A percentile compares a stretch with the other conserved stretches of the same genome.
Conservation (phyloP, 2,113 vertebrate species). For the Trichomycterus rosablanca region DNA sequence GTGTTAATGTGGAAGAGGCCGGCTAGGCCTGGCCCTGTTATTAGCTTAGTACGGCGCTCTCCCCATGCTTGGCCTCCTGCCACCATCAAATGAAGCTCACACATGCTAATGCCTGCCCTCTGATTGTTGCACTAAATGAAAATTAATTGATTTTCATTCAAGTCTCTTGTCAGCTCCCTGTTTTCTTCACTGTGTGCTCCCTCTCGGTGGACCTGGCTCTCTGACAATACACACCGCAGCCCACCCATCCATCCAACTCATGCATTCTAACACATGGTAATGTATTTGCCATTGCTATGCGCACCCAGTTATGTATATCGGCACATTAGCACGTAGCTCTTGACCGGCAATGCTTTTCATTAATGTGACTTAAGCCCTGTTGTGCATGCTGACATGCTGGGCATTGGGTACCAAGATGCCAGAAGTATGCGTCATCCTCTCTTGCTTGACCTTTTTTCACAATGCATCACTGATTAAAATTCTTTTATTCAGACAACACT, state of each 20-base stretch:
- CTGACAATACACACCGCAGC: conserved; percentile 54
- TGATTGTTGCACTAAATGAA: conserved; percentile 71
- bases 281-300: conserved; percentile 60
- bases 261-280: conserved; percentile 60
- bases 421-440: conserved; percentile 23
- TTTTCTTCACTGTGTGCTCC: conserved; percentile 57
- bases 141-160: conserved; percentile 74
- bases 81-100: conserved; percentile 67
- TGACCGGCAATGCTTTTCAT: conserved; percentile 37
- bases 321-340: conserved; percentile 44
- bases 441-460: conserved; percentile 29
- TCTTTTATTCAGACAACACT: conserved; percentile 7
- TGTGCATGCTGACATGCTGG: conserved; percentile 39
- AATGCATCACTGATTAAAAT: conserved; percentile 21
- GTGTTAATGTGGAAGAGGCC: conserved; percentile 65
- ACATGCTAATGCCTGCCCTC: conserved; percentile 68
- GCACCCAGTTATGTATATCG: conserved; percentile 54
- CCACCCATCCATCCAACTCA: conserved; percentile 47
- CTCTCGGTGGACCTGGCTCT: conserved; percentile 60
- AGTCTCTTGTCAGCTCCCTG: conserved; percentile 59
- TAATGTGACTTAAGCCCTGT: conserved; percentile 40
- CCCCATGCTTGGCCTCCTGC: conserved; percentile 54
- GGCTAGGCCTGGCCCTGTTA: conserved; percentile 50
- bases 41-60: conserved; percentile 46
- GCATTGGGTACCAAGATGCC: conserved; percentile 28